Evolutionary conservation across 2,888 invertebrate genomes (phyloP).

Genomic region (Eumerus sabulonum): DNA sequence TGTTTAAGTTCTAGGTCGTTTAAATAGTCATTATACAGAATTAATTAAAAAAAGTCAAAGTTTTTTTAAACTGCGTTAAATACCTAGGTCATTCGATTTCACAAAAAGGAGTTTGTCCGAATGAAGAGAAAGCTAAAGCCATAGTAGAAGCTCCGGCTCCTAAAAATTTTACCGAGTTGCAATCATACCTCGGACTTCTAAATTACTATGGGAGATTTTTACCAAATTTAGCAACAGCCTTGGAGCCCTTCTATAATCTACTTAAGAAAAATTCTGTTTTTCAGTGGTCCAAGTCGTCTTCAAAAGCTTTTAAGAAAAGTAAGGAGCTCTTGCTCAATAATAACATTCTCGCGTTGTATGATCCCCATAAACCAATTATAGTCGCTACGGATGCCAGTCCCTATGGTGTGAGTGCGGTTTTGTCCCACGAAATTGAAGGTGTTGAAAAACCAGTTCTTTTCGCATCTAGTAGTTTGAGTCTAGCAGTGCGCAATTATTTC

Average conservation of each 20-base stretch:
- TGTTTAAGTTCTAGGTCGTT: constrained; percentile 1
- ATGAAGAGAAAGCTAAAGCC: constrained; percentile 48
- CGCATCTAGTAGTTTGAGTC: constrained; percentile 13
- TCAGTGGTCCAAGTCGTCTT: background rate
- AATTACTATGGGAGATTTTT: constrained; percentile 7
- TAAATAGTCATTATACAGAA: constrained; percentile 6
- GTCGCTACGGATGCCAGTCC: constrained; percentile 14
- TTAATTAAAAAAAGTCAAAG: constrained; percentile 6
- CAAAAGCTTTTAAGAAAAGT: constrained; percentile 9
- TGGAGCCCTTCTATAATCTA: constrained; percentile 7
- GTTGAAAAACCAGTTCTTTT: constrained; percentile 28
- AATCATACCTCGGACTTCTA: constrained; percentile 48
- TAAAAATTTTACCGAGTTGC: constrained; percentile 44
- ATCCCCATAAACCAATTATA: constrained; percentile 3
- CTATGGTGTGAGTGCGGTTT: constrained; percentile 7
- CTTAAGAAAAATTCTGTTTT: constrained; percentile 5
- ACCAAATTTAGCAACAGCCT: background rate
- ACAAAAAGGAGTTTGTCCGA: constrained; percentile 38
- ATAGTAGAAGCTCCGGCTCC: constrained; percentile 53
- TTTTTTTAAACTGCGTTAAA: constrained; percentile 11
- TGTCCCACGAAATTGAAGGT: constrained; percentile 5
- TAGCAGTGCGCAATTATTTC: constrained; percentile 5
- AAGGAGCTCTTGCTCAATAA: constrained; percentile 1
- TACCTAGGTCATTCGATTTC: constrained; percentile 51
- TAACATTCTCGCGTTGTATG: constrained; percentile 7